Evolutionary conservation across 2,113 vertebrate species (phyloP), one percentile per base, ranked within the genome.

Genomic region (Numenius arquata): DNA sequence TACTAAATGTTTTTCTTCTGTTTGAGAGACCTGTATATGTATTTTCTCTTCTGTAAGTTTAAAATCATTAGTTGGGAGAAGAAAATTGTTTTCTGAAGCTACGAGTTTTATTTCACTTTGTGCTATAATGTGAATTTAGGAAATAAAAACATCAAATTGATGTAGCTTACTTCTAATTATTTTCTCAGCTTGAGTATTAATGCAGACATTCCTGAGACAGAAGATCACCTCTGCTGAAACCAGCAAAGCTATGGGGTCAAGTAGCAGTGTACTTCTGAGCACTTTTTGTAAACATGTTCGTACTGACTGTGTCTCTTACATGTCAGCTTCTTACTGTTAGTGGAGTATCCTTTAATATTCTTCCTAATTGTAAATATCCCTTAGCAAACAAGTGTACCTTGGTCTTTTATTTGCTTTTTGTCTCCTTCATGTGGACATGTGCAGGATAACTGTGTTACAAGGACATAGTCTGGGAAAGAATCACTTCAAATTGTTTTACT

Each of bases 121-220:
- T 52, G 47, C 61, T 79, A 5, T 23, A 50, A 40, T 34, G 27
- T 43, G 22, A 73, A 36, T 61, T 92, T n/a, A 16, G 45, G 40
- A 87, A 81, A 38, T 40, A 40, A 90, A 63, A 74, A 5, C 12
- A 61, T 87, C 27, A 55, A 63, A 71, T 75, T 3, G 2, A 16
- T 92, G 18, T 15, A 52, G 30, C 58, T 92, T 71, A 11, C 25
- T 89, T 89, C 12, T 68, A n/a, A 56, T 82, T 89, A 58, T 83
- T 94, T 94, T 72, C 70, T 88, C 36, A 89, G 56, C 84, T 95
- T 89, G 29, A 81, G 56, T 80, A 41, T 48, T 85, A 52, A 30
- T 77, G 27, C 30, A 88, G 78, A 40, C 81, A 79, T 91, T 94
- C 94, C 94, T 88, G 78, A 95, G 53, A n/a, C 30, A 75, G 40